phyloP scores from a whole-genome alignment of 2,113 vertebrate genomes.

The Butorides virescens region DNA sequence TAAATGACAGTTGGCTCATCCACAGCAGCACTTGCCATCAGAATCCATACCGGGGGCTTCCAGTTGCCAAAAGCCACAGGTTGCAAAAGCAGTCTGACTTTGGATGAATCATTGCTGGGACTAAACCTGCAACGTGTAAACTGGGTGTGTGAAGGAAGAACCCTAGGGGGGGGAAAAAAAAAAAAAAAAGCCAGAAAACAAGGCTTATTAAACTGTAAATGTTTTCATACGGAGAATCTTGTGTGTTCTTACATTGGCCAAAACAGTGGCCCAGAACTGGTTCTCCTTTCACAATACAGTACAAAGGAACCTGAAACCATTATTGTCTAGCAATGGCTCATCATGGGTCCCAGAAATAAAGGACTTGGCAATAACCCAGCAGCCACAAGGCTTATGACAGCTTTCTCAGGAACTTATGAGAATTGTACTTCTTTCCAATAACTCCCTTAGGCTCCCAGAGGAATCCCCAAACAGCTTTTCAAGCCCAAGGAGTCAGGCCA shows the following conservation, averaged over 20 bases:
- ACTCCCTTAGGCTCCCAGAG: conserved; percentile 21
- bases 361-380: conserved; percentile 13
- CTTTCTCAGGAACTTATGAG: not conserved
- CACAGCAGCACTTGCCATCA: not conserved
- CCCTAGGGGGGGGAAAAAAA: fast-evolving
- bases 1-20: not conserved
- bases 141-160: not conserved
- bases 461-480: conserved; percentile 23
- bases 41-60: not conserved
- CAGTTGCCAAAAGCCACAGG: not conserved
- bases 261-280: not conserved
- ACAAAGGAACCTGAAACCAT: conserved; percentile 25
- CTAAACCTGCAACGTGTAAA: not conserved
- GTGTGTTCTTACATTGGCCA: not conserved
- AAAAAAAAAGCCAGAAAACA: not conserved
- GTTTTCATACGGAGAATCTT: not conserved
- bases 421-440: conserved; percentile 8
- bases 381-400: conserved; percentile 38
- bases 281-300: not conserved
- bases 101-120: not conserved
- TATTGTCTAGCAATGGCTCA: not conserved
- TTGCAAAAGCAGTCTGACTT: not conserved
- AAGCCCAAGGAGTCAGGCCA: not conserved
- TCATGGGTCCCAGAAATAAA: not conserved
- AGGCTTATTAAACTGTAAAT: not conserved